These are phyloP conservation scores for Pachyramphus minor DNA, from an alignment of 2,113 vertebrate genomes.

Conservation along the genomic window DNA sequence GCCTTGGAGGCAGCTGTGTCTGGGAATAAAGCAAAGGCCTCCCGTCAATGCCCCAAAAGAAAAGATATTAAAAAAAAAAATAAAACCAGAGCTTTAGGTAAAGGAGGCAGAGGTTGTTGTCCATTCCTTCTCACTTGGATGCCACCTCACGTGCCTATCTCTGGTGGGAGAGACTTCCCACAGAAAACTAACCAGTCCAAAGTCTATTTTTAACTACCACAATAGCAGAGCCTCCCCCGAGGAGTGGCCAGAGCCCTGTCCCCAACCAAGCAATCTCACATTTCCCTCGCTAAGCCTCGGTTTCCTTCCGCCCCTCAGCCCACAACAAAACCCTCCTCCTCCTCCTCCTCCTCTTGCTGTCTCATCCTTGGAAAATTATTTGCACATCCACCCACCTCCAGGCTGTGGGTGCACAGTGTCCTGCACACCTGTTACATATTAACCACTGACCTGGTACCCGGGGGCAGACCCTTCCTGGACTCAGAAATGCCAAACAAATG, in stretches of 20 bases:
- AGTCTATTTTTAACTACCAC: constrained; percentile 55
- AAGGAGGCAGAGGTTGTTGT: background rate
- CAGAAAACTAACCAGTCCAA: background rate
- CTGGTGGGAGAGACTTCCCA: background rate
- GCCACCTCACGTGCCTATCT: constrained; percentile 8
- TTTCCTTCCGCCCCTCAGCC: constrained; percentile 28
- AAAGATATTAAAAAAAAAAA: background rate
- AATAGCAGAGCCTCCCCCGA: constrained; percentile 35
- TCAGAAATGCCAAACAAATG: background rate
- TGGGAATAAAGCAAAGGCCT: background rate
- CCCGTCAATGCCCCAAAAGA: background rate
- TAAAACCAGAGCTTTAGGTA: background rate
- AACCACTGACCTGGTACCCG: background rate
- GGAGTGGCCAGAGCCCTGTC: constrained; percentile 5
- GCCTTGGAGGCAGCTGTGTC: background rate
- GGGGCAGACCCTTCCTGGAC: background rate
- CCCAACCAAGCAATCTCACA: constrained; percentile 34
- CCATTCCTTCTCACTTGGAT: background rate
- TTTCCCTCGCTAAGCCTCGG: constrained; percentile 41
- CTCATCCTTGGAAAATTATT: background rate
- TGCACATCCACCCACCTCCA: background rate
- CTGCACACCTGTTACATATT: background rate
- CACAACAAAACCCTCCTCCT: constrained; percentile 14
- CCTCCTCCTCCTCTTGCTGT: background rate
- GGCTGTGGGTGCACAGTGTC: background rate